A percentile compares a stretch with the other conserved stretches of the same genome.
Evolutionary conservation across 2,888 invertebrate species (phyloP).

Genomic region (Napeogenes inachia): DNA sequence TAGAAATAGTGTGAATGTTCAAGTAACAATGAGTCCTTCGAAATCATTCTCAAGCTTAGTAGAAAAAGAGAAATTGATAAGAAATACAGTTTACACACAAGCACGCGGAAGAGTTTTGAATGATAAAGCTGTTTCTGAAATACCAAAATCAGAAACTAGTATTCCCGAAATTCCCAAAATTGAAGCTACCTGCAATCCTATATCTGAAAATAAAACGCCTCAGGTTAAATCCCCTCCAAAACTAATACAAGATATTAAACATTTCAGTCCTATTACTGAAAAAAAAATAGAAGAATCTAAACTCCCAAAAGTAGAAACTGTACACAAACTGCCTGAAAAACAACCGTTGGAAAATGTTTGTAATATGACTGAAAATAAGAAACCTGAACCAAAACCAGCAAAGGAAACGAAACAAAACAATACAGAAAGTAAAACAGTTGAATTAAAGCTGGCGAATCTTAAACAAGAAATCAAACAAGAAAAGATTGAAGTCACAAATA

Average conservation of each 20-base stretch:
- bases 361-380: background rate
- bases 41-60: slow-evolving; percentile 3
- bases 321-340: background rate
- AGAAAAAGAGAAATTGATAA: slow-evolving; percentile 55
- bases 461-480: slow-evolving; percentile 4
- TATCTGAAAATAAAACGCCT: background rate
- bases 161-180: too few species aligned
- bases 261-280: slow-evolving; percentile 12
- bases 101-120: slow-evolving; percentile 57
- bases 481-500: slow-evolving; percentile 15
- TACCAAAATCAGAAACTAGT: slow-evolving; percentile 3
- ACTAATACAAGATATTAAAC: slow-evolving; percentile 19
- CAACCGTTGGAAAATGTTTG: background rate
- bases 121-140: slow-evolving; percentile 41
- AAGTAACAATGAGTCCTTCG: background rate
- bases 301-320: background rate
- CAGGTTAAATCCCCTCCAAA: background rate
- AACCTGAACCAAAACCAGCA: background rate
- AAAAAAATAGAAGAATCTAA: background rate
- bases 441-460: background rate
- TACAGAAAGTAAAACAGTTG: slow-evolving; percentile 19
- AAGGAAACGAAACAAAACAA: background rate
- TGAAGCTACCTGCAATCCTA: slow-evolving; percentile 18
- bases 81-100: slow-evolving; percentile 67
- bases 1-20: slow-evolving; percentile 8